Evolutionary conservation across 1,140 invertebrate species (phyloP).

Genomic region (Lycorma delicatula): DNA sequence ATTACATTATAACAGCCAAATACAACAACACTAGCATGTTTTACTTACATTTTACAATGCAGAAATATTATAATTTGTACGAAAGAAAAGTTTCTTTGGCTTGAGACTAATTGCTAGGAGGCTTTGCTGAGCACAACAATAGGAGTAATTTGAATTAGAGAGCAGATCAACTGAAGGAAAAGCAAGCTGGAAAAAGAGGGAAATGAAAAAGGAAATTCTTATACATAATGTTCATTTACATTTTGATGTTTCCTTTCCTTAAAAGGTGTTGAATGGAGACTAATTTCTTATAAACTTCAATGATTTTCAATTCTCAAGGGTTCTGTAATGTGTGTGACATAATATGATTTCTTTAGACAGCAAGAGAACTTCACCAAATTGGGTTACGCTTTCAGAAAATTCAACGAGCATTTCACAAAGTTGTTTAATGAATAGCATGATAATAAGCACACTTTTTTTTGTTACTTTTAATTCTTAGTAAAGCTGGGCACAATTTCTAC

Average conservation of each 20-base stretch:
- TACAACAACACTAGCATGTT: no score
- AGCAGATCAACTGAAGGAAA: neutral
- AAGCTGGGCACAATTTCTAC: no score
- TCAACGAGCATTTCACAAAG: conserved; percentile 2
- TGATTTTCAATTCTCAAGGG: conserved; percentile 1
- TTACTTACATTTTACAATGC: no score
- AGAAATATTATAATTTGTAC: no score
- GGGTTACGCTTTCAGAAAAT: conserved; percentile 6
- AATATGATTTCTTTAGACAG: conserved; percentile 1
- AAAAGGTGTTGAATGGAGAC: conserved; percentile 3
- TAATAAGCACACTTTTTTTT: conserved; percentile 1
- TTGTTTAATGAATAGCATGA: conserved; percentile 5
- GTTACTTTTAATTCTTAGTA: no score
- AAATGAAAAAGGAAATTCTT: conserved; percentile 1
- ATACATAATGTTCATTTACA: conserved; percentile 6
- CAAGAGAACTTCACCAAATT: conserved; percentile 5
- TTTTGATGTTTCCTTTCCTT: conserved; percentile 3
- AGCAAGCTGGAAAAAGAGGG: neutral
- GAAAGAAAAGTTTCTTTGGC: no score
- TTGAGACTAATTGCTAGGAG: neutral
- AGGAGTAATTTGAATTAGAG: neutral
- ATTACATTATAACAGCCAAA: no score
- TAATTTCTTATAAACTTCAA: conserved; percentile 4
- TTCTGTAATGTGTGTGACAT: conserved; percentile 2
- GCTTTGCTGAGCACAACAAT: neutral